Evolutionary conservation across 2,113 vertebrate species (phyloP).

Genomic region (Podarcis raffonei): DNA sequence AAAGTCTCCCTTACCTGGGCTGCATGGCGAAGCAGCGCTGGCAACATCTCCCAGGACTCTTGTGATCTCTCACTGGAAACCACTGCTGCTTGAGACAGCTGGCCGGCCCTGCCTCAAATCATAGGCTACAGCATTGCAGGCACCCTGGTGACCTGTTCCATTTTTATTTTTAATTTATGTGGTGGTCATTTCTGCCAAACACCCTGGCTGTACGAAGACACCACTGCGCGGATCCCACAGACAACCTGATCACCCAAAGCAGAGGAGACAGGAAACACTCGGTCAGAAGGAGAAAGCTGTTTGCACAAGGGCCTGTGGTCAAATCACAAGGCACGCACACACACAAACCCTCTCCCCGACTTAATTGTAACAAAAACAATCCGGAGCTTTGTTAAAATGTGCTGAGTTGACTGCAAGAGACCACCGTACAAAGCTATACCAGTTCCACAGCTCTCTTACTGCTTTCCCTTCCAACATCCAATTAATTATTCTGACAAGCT

Average conservation of each 20-base stretch:
- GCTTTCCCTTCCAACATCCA: constrained; percentile 54
- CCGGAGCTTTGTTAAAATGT: constrained; percentile 44
- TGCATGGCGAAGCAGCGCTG: too few species aligned
- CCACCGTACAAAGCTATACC: constrained; percentile 47
- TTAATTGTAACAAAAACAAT: background rate
- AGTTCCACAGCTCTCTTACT: constrained; percentile 63
- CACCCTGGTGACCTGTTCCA: background rate
- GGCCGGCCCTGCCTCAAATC: too few species aligned
- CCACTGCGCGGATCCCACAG: background rate
- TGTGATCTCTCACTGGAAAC: too few species aligned
- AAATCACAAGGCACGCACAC: background rate
- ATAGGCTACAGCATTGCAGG: too few species aligned
- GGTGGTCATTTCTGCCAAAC: background rate
- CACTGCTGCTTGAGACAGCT: too few species aligned
- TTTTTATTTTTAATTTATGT: background rate
- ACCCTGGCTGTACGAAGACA: background rate
- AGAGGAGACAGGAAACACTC: background rate
- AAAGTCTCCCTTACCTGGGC: too few species aligned
- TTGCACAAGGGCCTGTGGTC: background rate
- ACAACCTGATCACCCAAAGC: background rate
- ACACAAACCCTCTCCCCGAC: background rate
- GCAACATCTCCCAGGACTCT: too few species aligned
- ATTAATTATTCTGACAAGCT: constrained; percentile 74
- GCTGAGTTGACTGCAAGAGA: constrained; percentile 59
- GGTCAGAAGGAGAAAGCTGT: background rate